Conservation (phyloP, 2,113 vertebrate species). For the Pseudorectes ferrugineus region DNA sequence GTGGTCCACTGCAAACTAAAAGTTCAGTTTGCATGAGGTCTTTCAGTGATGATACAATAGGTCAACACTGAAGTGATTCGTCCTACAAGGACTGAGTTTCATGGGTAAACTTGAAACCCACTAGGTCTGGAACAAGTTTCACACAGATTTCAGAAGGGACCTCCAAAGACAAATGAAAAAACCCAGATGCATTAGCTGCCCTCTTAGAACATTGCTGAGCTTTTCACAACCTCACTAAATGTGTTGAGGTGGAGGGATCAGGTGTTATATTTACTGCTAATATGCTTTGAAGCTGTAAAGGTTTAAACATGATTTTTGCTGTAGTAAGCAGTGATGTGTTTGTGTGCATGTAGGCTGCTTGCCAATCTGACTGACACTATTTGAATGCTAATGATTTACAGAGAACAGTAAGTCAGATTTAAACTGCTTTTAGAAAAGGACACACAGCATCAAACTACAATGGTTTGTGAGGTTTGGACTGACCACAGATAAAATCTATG, state of each 20-base stretch:
- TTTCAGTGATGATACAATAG: background rate
- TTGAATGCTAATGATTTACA: background rate
- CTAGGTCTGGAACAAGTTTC: background rate
- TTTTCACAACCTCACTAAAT: background rate
- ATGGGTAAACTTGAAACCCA: background rate
- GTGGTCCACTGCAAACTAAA: background rate
- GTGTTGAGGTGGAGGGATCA: background rate
- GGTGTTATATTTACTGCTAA: background rate
- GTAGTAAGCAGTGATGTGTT: background rate
- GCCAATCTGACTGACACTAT: background rate
- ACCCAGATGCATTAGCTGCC: background rate
- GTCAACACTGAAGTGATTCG: background rate
- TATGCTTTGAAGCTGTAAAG: background rate
- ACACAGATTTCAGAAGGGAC: background rate
- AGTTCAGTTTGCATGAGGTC: background rate
- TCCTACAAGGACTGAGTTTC: background rate
- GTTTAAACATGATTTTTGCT: background rate
- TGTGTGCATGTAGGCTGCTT: background rate
- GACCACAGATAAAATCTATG: background rate
- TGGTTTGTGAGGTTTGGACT: background rate
- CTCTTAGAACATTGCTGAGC: background rate
- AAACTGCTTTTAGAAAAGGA: background rate
- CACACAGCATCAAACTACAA: background rate
- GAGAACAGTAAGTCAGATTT: background rate
- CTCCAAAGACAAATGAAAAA: background rate